phyloP scores from a whole-genome alignment of 2,888 invertebrate species.

The Pammene aurita region DNA sequence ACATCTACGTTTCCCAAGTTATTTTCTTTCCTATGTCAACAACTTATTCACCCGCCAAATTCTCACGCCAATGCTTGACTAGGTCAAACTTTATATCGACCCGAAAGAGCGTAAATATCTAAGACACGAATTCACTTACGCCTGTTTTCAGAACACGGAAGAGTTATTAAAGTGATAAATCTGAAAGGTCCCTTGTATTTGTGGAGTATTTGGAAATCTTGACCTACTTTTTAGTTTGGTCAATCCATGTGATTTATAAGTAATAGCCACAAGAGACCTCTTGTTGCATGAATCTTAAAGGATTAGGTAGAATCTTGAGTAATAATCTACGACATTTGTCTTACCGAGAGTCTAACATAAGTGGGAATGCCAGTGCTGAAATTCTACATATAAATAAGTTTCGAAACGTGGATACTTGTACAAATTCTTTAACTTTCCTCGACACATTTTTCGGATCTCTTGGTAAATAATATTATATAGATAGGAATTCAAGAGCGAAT shows the following conservation, averaged over 20 bases:
- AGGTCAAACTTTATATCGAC: constrained; percentile 45
- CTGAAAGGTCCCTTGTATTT: constrained; percentile 8
- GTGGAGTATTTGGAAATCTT: constrained; percentile 15
- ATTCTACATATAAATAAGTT: too few relatives aligned
- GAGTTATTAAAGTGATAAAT: constrained; percentile 23
- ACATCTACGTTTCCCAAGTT: constrained; percentile 11
- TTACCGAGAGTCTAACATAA: too few relatives aligned
- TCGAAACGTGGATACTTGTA: too few relatives aligned
- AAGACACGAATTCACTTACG: not conserved
- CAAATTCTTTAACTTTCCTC: too few relatives aligned
- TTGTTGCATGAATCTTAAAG: not conserved
- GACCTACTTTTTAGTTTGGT: constrained; percentile 19
- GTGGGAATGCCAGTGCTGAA: too few relatives aligned
- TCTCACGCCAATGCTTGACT: constrained; percentile 29
- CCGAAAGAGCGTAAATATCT: not conserved
- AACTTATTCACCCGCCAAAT: constrained; percentile 10
- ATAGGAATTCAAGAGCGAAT: not conserved
- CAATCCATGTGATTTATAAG: constrained; percentile 3
- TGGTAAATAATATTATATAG: not conserved
- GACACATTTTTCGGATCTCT: not conserved
- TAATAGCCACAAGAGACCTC: not conserved
- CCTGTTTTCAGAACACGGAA: not conserved
- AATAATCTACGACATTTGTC: not conserved
- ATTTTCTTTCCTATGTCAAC: constrained; percentile 20
- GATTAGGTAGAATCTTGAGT: not conserved